These are phyloP conservation scores for Eretmochelys imbricata DNA, from an alignment of 2,113 vertebrate genomes.

Conservation along the genomic window DNA sequence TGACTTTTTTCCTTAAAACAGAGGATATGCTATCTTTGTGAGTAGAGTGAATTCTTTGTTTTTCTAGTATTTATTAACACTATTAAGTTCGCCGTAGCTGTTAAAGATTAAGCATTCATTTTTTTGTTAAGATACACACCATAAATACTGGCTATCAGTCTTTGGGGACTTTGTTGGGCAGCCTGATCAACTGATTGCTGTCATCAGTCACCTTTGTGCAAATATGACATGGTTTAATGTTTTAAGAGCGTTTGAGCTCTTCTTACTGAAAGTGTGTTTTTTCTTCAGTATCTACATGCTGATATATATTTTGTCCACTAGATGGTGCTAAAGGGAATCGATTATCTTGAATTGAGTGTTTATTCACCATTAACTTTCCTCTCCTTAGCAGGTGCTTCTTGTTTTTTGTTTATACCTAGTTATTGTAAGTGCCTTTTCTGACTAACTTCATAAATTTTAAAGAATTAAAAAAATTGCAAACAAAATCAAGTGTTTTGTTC, in stretches of 20 bases:
- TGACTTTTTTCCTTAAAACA: neutral
- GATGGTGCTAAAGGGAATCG: slow-evolving; percentile 68
- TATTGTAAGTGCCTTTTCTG: neutral
- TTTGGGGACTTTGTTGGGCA: neutral
- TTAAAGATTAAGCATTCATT: neutral
- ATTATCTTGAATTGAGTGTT: neutral
- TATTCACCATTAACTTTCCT: fast-evolving
- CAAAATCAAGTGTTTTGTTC: neutral
- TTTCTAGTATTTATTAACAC: neutral
- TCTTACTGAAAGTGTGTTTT: neutral
- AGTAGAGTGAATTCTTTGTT: neutral
- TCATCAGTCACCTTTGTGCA: neutral
- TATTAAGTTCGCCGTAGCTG: neutral
- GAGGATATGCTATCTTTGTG: neutral
- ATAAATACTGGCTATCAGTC: neutral
- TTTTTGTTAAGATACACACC: neutral
- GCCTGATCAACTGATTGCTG: neutral
- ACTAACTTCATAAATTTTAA: neutral
- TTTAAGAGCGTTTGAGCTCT: neutral
- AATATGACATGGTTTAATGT: neutral
- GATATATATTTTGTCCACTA: slow-evolving; percentile 64
- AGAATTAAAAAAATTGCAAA: neutral
- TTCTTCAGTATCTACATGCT: neutral
- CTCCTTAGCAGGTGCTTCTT: neutral
- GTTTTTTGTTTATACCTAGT: neutral